phyloP scores from a whole-genome alignment of 2,888 invertebrate genomes.

The Macrophya alboannulata region DNA sequence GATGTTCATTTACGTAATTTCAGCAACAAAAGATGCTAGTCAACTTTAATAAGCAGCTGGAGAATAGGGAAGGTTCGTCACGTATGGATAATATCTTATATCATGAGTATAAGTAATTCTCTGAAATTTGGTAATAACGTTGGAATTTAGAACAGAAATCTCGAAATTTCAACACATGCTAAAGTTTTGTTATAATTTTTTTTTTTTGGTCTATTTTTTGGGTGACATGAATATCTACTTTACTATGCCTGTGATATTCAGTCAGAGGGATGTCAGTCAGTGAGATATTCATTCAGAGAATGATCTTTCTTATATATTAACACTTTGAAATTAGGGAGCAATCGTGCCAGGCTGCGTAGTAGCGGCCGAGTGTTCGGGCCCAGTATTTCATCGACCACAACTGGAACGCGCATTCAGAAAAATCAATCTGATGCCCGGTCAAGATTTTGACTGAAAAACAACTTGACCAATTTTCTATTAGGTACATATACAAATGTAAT shows the following conservation, averaged over 20 bases:
- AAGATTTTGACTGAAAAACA: constrained; percentile 9
- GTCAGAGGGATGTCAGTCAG: too few relatives aligned
- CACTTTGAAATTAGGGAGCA: constrained; percentile 12
- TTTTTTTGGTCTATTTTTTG: not conserved
- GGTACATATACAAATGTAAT: not conserved
- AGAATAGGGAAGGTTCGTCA: constrained; percentile 48
- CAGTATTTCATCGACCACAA: not conserved
- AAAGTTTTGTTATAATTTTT: not conserved
- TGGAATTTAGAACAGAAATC: not conserved
- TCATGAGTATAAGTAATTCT: not conserved
- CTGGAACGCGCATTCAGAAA: constrained; percentile 1
- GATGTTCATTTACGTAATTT: constrained; percentile 22
- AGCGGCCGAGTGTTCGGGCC: constrained; percentile 19
- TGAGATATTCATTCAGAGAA: too few relatives aligned
- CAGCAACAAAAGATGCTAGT: constrained; percentile 63
- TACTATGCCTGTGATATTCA: not conserved
- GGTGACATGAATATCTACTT: not conserved
- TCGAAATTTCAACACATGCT: not conserved
- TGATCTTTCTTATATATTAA: not conserved
- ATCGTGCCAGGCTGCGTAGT: constrained; percentile 18
- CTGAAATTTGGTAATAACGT: not conserved
- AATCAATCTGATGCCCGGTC: not conserved
- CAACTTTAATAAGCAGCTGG: constrained; percentile 62
- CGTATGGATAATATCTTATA: not conserved
- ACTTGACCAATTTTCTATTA: not conserved